Evolutionary conservation across 2,888 invertebrate species (phyloP).

Genomic region (Hirtodrosophila cameraria): DNA sequence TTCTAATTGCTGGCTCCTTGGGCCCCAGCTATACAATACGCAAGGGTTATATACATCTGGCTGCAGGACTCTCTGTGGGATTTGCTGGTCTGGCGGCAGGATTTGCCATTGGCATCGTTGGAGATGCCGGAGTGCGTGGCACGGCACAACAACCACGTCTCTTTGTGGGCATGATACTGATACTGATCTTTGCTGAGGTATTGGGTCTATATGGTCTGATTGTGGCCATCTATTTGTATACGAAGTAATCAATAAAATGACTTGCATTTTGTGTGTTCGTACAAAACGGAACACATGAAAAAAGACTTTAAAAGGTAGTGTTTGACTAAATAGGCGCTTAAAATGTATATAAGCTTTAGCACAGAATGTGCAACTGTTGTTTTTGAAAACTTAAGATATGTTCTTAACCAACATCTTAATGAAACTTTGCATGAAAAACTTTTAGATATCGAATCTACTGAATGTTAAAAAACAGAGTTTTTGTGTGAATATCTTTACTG

Average conservation of each 20-base stretch:
- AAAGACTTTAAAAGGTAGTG: too few species aligned
- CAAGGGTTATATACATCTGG: conserved; percentile 98
- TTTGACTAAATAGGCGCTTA: too few species aligned
- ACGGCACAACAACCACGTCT: conserved; percentile 98
- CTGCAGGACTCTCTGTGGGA: conserved; percentile 98
- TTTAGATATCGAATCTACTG: too few species aligned
- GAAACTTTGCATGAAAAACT: too few species aligned
- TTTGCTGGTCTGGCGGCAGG: conserved; percentile 99
- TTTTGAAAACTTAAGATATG: too few species aligned
- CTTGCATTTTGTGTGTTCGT: too few species aligned
- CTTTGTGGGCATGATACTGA: conserved; percentile 68
- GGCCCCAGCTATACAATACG: conserved; percentile 81
- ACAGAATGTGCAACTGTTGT: too few species aligned
- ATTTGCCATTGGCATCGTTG: conserved; percentile 88
- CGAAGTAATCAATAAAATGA: conserved; percentile 87
- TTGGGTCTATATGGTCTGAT: conserved; percentile 99
- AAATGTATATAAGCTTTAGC: too few species aligned
- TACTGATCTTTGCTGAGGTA: conserved; percentile 99
- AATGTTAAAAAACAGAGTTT: too few species aligned
- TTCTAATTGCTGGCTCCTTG: conserved; percentile 92
- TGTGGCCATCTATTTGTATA: conserved; percentile 99
- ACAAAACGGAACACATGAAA: too few species aligned
- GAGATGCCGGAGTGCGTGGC: conserved; percentile 99
- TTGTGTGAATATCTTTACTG: too few species aligned
- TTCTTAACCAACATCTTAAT: too few species aligned